A percentile compares a stretch with the other conserved stretches of the same genome.
These are phyloP conservation scores for Aphodius granarius DNA, from an alignment of 2,888 invertebrate genomes.

Conservation along the genomic window DNA sequence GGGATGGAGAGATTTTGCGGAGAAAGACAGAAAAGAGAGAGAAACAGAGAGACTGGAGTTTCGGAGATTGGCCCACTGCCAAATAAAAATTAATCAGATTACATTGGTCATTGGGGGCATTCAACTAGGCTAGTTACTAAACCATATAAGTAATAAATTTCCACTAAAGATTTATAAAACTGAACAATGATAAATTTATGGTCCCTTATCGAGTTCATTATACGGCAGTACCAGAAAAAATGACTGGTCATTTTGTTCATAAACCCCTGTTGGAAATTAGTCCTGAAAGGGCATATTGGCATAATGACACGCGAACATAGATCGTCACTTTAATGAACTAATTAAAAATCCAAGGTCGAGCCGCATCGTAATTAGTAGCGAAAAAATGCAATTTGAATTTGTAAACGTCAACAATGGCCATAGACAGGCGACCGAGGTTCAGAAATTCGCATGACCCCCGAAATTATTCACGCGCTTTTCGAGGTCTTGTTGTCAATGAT, in stretches of 20 bases:
- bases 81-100: too few relatives aligned
- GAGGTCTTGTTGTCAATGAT: neutral
- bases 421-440: neutral
- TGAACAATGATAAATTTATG: too few relatives aligned
- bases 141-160: too few relatives aligned
- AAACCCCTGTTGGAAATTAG: neutral
- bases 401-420: too few relatives aligned
- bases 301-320: neutral
- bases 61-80: neutral
- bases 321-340: neutral
- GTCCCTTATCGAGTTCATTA: too few relatives aligned
- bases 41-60: too few relatives aligned
- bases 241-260: too few relatives aligned
- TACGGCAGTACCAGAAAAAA: too few relatives aligned
- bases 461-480: neutral
- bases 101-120: too few relatives aligned
- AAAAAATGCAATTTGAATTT: neutral
- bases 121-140: too few relatives aligned
- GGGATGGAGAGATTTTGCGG: neutral
- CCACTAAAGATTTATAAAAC: too few relatives aligned
- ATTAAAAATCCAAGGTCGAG: neutral
- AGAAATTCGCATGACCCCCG: neutral
- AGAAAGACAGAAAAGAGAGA: too few relatives aligned
- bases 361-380: neutral
- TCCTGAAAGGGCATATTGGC: neutral